Percentiles rank a stretch among this genome's conserved stretches.
Evolutionary conservation across 2,113 vertebrate genomes (phyloP).

Genomic region (Motacilla tschutschensis): DNA sequence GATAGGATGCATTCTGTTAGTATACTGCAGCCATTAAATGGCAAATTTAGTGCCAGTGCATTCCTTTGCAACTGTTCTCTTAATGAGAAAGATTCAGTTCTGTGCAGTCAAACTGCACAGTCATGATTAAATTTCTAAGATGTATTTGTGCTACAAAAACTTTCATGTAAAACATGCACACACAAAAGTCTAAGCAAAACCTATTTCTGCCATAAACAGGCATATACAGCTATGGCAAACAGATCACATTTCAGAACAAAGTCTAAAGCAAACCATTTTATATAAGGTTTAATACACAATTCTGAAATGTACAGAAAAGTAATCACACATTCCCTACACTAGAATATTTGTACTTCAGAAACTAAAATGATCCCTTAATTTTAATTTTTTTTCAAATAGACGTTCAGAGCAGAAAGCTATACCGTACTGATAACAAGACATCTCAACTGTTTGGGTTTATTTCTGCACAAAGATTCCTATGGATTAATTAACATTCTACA

Average conservation of each 20-base stretch:
- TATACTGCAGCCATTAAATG: not conserved
- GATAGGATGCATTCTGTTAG: not conserved
- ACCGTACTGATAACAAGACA: not conserved
- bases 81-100: slow-evolving; percentile 3
- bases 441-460: slow-evolving; percentile 1
- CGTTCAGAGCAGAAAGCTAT: slow-evolving; percentile 10
- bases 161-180: slow-evolving; percentile 56
- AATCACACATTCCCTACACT: slow-evolving; percentile 22
- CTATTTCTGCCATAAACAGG: slow-evolving; percentile 26
- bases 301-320: slow-evolving; percentile 58
- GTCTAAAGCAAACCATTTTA: slow-evolving; percentile 45
- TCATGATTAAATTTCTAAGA: slow-evolving; percentile 14
- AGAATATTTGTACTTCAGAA: slow-evolving; percentile 42
- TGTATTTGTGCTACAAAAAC: slow-evolving; percentile 54
- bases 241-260: slow-evolving; percentile 51
- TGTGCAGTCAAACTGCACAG: slow-evolving; percentile 29
- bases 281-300: slow-evolving; percentile 31
- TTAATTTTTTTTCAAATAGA: not conserved
- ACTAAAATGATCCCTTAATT: slow-evolving; percentile 43
- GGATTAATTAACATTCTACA: slow-evolving; percentile 30
- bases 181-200: slow-evolving; percentile 51
- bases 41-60: not conserved
- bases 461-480: slow-evolving; percentile 32
- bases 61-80: slow-evolving; percentile 27
- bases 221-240: slow-evolving; percentile 45